Conservation (phyloP, 2,113 vertebrate genomes). For the Boulengeromyrus knoepffleri region DNA sequence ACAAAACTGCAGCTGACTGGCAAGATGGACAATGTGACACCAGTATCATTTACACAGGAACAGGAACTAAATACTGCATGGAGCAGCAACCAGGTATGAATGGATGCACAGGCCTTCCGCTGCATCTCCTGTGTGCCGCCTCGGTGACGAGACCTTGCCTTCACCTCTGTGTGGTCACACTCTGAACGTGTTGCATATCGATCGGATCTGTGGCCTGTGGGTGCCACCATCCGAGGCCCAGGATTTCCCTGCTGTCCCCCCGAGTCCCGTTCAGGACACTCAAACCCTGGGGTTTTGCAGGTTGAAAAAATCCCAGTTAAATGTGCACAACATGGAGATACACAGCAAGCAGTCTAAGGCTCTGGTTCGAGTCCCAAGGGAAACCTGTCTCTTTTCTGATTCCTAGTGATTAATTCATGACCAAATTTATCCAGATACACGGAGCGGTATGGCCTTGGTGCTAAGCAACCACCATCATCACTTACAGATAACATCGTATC, state of each 20-base stretch:
- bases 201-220: neutral
- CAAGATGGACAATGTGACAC: neutral
- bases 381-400: neutral
- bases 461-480: neutral
- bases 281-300: neutral
- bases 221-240: neutral
- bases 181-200: neutral
- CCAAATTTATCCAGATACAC: neutral
- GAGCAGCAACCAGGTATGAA: neutral
- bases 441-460: neutral
- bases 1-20: neutral
- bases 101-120: neutral
- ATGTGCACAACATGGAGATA: neutral
- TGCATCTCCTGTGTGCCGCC: neutral
- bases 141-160: neutral
- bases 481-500: neutral
- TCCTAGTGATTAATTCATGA: neutral
- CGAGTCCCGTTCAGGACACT: neutral
- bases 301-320: neutral
- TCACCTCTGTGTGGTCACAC: neutral
- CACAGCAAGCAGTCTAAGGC: neutral
- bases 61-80: neutral
- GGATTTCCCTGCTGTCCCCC: neutral
- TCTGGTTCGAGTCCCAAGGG: neutral
- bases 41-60: neutral